A percentile compares a stretch with the other conserved stretches of the same genome.
phyloP scores from a whole-genome alignment of 2,888 invertebrate genomes.

The Listrodromus nycthemerus region DNA sequence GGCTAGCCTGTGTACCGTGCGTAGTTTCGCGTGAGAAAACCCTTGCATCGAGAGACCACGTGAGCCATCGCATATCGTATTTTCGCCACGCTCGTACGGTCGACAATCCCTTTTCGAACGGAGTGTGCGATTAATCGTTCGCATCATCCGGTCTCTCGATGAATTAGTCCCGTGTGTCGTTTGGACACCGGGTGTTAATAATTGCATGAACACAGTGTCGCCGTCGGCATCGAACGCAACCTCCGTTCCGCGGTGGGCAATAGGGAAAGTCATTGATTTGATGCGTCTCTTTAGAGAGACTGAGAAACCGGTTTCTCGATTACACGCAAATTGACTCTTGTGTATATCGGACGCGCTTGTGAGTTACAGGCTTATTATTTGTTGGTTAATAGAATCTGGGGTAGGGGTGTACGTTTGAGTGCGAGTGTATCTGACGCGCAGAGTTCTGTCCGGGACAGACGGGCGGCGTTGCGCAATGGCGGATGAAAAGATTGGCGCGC shows the following conservation, averaged over 20 bases:
- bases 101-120: conserved; percentile 45
- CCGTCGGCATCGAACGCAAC: too few relatives aligned
- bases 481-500: conserved; percentile 33
- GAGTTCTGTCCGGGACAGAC: conserved; percentile 5
- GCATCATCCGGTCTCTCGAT: too few relatives aligned
- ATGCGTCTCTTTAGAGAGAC: background rate
- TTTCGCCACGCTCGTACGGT: conserved; percentile 53
- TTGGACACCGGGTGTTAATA: too few relatives aligned
- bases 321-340: background rate
- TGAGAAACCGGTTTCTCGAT: conserved; percentile 4
- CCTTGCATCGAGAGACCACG: too few relatives aligned
- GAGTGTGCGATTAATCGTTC: too few relatives aligned
- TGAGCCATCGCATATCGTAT: conserved; percentile 63
- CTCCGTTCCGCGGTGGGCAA: too few relatives aligned
- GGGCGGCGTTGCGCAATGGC: conserved; percentile 14
- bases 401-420: background rate
- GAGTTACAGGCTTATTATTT: background rate
- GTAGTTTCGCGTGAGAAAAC: too few relatives aligned
- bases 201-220: too few relatives aligned
- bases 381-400: background rate
- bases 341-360: background rate
- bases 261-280: conserved; percentile 18
- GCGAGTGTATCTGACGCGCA: background rate
- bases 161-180: too few relatives aligned
- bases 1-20: too few relatives aligned